Evolutionary conservation across 2,113 vertebrate species (phyloP), one percentile per base, ranked within the genome.

Genomic region (Corvus moneduloides): DNA sequence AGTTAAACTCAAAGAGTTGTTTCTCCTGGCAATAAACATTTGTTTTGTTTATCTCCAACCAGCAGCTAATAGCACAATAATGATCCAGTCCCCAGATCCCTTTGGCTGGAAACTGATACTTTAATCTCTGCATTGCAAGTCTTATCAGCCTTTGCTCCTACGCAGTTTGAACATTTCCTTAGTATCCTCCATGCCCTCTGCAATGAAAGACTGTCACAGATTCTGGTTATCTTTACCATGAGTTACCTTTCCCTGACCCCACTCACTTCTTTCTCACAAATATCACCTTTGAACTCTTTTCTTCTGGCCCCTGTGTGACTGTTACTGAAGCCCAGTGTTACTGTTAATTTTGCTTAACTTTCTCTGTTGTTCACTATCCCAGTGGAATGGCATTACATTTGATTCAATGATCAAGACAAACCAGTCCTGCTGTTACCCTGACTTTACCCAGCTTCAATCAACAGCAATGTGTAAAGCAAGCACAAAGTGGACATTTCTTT

Each of bases 41-140:
- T 92, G 88, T 96, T 96, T 95, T 96, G 90, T 96, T 95, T 93
- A 95, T 96, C 94, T 96, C 83, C 69, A 96, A 80, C 90, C 92
- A 96, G 94, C 95, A 96, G 93, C 92, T 95, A 97, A 97, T 96
- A 96, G 96, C 80, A 94, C 79, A 94, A 84, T 96, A 96, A 96
- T 92, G 90, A 97, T 97, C 85, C 90, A 96, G 88, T 96, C 86
- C 88, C 83, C 66, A 88, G 73, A 94, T 95, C 88, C 88, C 83
- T 94, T 93, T 96, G 93, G 88, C 86, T 94, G 88, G 66, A 94
- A 97, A 95, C 83, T 46, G 92, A 97, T 94, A 96, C 90, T 88
- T 96, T 97, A 95, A 96, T 96, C 95, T 97, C 86, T 75, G 54
- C 82, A 79, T 66, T 92, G 76, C 76, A 90, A 90, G 56, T 92